phyloP scores from a whole-genome alignment of 2,797 vertebrate species.

The Acridotheres tristis region DNA sequence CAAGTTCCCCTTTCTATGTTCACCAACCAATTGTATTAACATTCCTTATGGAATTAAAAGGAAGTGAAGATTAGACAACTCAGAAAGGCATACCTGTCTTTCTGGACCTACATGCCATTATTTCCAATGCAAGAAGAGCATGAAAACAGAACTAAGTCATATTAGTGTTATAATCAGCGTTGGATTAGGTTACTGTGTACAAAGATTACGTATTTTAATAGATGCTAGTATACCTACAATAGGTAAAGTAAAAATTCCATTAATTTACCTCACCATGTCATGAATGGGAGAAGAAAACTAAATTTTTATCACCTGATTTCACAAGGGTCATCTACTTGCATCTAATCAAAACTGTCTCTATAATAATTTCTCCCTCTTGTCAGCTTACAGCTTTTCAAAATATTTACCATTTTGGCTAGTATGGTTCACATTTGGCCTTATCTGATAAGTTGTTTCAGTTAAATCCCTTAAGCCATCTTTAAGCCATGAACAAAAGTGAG shows the following conservation, averaged over 20 bases:
- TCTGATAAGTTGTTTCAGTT: background rate
- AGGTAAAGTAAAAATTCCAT: background rate
- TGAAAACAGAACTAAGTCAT: background rate
- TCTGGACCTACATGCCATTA: background rate
- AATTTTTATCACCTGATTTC: background rate
- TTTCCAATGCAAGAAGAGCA: background rate
- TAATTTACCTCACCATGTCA: background rate
- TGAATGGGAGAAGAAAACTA: background rate
- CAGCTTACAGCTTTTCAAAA: background rate
- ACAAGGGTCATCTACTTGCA: background rate
- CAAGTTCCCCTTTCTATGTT: background rate
- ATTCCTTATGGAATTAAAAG: background rate
- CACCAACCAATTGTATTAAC: background rate
- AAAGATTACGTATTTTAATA: background rate
- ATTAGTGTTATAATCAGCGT: background rate
- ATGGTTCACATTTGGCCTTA: background rate
- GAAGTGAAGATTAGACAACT: background rate
- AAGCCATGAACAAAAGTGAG: background rate
- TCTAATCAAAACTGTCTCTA: background rate
- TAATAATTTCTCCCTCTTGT: background rate
- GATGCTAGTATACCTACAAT: background rate
- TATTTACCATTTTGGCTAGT: background rate
- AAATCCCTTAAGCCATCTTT: conserved; percentile 29
- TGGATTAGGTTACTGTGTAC: background rate
- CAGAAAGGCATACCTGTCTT: background rate